Evolutionary conservation across 2,888 invertebrate species (phyloP), one percentile per base, ranked within the genome.

Genomic region (Metalampra italica): DNA sequence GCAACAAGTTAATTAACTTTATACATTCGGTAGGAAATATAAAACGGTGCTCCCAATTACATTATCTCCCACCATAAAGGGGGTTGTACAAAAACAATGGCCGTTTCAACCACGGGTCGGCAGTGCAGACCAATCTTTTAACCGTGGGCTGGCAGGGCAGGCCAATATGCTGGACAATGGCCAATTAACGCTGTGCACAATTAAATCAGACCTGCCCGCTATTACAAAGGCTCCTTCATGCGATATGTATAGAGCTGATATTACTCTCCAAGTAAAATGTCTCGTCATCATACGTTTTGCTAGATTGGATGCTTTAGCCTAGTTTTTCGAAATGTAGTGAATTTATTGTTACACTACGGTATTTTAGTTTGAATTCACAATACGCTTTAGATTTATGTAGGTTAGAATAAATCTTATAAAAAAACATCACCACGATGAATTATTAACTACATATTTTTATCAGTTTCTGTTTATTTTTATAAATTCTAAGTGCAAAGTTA

Each of bases 171-270:
- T 56, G 69, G 73, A 81, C 79, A 81, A 81, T 81, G 61, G 77
- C 76, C 79, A 81, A 81, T 81, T 81, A 81, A 81, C 75, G 78
- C 73, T 73, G 66, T 62, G 68, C 75, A 73, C 78, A 79, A 78
- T 78, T 78, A 79, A 78, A 78, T 78, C 77, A 72, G 73, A 62
- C 65, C 55, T 54, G 55, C 63, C 61, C 64, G 66, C 63, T 63
- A 58, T 60, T 68, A 65, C 66, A 67, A 68, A 67, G 62, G 62
- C 68, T 66, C 54, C 63, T 69, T 63, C 57, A 54, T 54, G 55
- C 38, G 54, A 57, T 52, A 49, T 60, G 40, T 60, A 62, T 53
- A 52, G 70, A 68, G 73, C 15, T 60, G 69, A 29, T 62, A 53
- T 51, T 55, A 63, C 61, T 22, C 3, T 22, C 5, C 52, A 43